These are phyloP conservation scores for Spatulosminthurus flaviceps DNA, from an alignment of 2,888 invertebrate genomes.

Conservation along the genomic window DNA sequence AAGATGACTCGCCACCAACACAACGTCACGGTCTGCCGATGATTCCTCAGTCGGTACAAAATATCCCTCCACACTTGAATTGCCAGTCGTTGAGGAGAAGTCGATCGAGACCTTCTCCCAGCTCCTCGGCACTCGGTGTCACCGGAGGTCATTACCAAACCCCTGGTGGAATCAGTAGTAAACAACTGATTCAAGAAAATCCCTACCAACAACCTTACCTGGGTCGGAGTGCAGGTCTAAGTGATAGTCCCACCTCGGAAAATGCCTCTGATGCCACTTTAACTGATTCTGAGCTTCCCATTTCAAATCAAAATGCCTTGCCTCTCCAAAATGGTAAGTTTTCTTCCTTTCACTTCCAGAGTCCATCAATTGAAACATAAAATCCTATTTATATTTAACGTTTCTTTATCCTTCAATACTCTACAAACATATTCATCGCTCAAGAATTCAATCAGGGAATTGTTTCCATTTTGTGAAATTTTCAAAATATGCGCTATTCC, in stretches of 20 bases:
- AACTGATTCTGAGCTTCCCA: constrained; percentile 83
- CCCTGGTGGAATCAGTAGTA: constrained; percentile 34
- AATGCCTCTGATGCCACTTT: constrained; percentile 86
- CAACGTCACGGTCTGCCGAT: constrained; percentile 63
- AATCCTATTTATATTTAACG: too few relatives aligned
- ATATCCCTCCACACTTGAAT: constrained; percentile 44
- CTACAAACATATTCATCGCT: not conserved
- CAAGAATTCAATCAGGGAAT: too few relatives aligned
- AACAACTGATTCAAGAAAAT: constrained; percentile 26
- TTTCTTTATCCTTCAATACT: too few relatives aligned
- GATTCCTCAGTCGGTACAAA: constrained; percentile 62
- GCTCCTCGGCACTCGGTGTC: constrained; percentile 13
- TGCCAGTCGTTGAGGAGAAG: constrained; percentile 53
- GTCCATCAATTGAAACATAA: too few relatives aligned
- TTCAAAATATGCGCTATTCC: too few relatives aligned
- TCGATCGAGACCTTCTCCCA: constrained; percentile 53
- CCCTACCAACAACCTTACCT: constrained; percentile 63
- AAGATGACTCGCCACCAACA: constrained; percentile 60
- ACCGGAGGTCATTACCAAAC: constrained; percentile 41
- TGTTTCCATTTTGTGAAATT: too few relatives aligned
- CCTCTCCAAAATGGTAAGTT: constrained; percentile 83
- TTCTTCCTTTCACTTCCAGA: too few relatives aligned
- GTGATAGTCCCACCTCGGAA: constrained; percentile 83
- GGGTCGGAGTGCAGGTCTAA: constrained; percentile 70
- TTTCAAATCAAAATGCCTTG: constrained; percentile 80